A percentile compares a stretch with the other conserved stretches of the same genome.
These are phyloP conservation scores for Drosophila tristis DNA, from an alignment of 1,140 invertebrate species.

Conservation along the genomic window DNA sequence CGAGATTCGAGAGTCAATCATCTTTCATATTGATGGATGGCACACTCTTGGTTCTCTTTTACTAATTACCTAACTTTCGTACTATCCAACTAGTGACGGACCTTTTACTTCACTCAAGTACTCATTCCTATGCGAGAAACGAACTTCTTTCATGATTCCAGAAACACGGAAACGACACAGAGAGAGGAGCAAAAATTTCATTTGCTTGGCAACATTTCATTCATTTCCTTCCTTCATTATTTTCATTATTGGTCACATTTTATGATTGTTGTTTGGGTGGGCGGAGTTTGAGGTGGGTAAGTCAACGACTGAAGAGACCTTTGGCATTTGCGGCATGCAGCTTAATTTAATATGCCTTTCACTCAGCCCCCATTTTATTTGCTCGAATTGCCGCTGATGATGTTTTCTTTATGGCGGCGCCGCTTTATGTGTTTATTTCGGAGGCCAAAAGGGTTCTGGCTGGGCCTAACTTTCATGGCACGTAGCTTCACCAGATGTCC, in stretches of 20 bases:
- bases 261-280: slow-evolving; percentile 48
- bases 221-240: slow-evolving; percentile 62
- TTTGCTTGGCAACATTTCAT: slow-evolving; percentile 44
- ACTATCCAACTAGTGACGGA: too few relatives aligned
- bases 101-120: not conserved
- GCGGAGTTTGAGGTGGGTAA: not conserved
- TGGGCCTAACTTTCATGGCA: slow-evolving; percentile 11
- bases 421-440: slow-evolving; percentile 72
- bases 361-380: slow-evolving; percentile 35
- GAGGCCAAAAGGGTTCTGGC: slow-evolving; percentile 54
- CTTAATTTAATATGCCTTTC: slow-evolving; percentile 66
- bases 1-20: too few relatives aligned
- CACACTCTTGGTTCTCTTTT: too few relatives aligned
- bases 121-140: not conserved
- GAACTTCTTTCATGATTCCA: slow-evolving; percentile 1
- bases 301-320: not conserved
- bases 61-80: too few relatives aligned
- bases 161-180: not conserved
- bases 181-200: slow-evolving; percentile 23
- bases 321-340: slow-evolving; percentile 68
- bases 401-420: slow-evolving; percentile 53
- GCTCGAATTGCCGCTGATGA: slow-evolving; percentile 30
- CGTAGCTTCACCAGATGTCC: slow-evolving; percentile 43
- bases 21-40: too few relatives aligned
- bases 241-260: slow-evolving; percentile 77